A percentile compares a stretch with the other conserved stretches of the same genome.
Evolutionary conservation across 2,113 vertebrate genomes (phyloP).

Genomic region (Indicator indicator): DNA sequence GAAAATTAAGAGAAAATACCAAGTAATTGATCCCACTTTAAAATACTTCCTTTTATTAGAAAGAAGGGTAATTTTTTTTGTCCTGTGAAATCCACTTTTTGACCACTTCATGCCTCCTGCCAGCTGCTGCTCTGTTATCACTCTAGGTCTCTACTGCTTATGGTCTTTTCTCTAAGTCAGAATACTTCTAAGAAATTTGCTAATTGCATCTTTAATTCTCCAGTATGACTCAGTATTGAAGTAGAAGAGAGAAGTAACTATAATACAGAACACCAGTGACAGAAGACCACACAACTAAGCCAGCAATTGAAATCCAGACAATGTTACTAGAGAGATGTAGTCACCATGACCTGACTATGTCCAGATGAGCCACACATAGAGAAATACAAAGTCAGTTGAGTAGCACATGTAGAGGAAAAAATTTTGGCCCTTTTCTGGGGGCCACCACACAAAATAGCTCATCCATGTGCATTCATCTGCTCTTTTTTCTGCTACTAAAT

Average conservation of each 20-base stretch:
- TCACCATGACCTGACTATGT: not conserved
- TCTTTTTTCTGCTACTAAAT: not conserved
- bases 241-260: not conserved
- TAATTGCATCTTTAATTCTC: conserved; percentile 24
- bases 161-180: conserved; percentile 3
- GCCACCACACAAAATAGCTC: not conserved
- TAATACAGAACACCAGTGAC: not conserved
- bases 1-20: not conserved
- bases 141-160: conserved; percentile 16
- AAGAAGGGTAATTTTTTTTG: not conserved
- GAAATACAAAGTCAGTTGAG: not conserved
- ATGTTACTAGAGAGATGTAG: not conserved
- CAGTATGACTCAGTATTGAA: not conserved
- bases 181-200: not conserved
- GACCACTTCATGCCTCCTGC: not conserved
- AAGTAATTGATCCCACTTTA: not conserved
- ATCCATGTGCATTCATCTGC: not conserved
- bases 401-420: not conserved
- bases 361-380: not conserved
- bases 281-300: not conserved
- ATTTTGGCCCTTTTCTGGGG: not conserved
- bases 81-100: not conserved
- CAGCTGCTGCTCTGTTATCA: not conserved
- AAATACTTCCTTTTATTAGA: not conserved
- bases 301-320: not conserved